A percentile compares a stretch with the other conserved stretches of the same genome.
Evolutionary conservation across 1,140 invertebrate genomes (phyloP).

Genomic region (Dendrolimus kikuchii): DNA sequence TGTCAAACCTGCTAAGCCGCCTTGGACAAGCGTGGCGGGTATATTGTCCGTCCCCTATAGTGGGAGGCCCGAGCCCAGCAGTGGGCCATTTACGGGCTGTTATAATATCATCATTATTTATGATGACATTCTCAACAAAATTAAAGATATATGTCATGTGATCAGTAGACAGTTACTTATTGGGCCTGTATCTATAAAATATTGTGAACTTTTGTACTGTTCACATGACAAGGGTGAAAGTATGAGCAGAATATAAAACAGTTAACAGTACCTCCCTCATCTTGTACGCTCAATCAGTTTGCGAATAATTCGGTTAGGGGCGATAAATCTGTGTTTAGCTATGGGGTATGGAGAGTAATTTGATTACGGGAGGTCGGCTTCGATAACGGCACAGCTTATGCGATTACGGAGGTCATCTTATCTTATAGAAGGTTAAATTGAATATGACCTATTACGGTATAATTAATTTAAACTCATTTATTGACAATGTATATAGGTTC

Average conservation of each 20-base stretch:
- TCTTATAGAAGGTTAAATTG: constrained; percentile 11
- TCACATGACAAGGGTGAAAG: constrained; percentile 9
- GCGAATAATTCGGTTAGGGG: constrained; percentile 60
- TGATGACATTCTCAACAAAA: no score
- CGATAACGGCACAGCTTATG: constrained; percentile 40
- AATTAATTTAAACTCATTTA: no score
- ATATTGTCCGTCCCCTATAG: no score
- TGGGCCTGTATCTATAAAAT: not conserved
- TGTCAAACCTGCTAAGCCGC: no score
- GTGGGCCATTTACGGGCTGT: no score
- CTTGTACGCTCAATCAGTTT: constrained; percentile 41
- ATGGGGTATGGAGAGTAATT: constrained; percentile 43
- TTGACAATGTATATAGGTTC: no score
- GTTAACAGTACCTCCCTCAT: constrained; percentile 36
- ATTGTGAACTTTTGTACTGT: not conserved
- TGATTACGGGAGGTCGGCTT: constrained; percentile 33
- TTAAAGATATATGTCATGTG: no score
- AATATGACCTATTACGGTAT: not conserved
- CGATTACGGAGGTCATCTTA: constrained; percentile 50
- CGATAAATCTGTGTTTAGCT: constrained; percentile 62
- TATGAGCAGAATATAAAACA: constrained; percentile 41
- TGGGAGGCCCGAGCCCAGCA: no score
- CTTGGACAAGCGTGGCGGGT: no score
- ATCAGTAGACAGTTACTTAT: no score
- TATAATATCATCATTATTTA: no score